These are phyloP conservation scores for Pegea sp. DNA, from an alignment of 23 tunicate species.

Conservation along the genomic window DNA sequence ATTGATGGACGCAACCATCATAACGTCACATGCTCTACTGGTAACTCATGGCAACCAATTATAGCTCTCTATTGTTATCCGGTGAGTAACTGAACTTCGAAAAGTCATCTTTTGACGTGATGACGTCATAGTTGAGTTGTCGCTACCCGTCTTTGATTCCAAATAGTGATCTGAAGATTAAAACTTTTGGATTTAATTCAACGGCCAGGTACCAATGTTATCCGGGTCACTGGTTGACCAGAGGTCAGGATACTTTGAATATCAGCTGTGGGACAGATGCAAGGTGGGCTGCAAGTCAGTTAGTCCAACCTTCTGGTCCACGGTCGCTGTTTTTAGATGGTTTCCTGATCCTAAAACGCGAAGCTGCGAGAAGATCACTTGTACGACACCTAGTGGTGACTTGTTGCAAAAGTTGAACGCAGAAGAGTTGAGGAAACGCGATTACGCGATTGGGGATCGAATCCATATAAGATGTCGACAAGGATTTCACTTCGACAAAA, in stretches of 20 bases:
- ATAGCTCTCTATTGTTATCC: slow-evolving; percentile 2
- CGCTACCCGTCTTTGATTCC: slow-evolving; percentile 6
- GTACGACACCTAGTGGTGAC: slow-evolving; percentile 2
- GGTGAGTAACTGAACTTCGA: no score
- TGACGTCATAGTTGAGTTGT: no score
- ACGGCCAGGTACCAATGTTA: slow-evolving; percentile 22
- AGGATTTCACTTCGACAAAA: no score
- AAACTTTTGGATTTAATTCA: slow-evolving; percentile 4
- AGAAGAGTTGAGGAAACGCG: no score
- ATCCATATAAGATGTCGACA: no score
- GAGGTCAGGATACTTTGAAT: not conserved
- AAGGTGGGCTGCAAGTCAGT: slow-evolving; percentile 8
- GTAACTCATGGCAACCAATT: slow-evolving; percentile 49
- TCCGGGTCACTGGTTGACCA: slow-evolving; percentile 25
- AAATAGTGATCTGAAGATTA: slow-evolving; percentile 1
- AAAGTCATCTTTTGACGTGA: not conserved
- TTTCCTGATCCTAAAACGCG: slow-evolving; percentile 9
- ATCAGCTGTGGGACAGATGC: slow-evolving; percentile 15
- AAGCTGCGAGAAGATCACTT: slow-evolving; percentile 5
- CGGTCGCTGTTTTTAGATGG: slow-evolving; percentile 12
- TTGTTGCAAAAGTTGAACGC: slow-evolving; percentile 3
- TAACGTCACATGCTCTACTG: slow-evolving; percentile 23
- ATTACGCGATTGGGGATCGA: no score
- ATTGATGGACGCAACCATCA: slow-evolving; percentile 7
- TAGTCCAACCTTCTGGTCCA: not conserved